Conservation (phyloP, 2,888 invertebrate species). For the Noctua comes region DNA sequence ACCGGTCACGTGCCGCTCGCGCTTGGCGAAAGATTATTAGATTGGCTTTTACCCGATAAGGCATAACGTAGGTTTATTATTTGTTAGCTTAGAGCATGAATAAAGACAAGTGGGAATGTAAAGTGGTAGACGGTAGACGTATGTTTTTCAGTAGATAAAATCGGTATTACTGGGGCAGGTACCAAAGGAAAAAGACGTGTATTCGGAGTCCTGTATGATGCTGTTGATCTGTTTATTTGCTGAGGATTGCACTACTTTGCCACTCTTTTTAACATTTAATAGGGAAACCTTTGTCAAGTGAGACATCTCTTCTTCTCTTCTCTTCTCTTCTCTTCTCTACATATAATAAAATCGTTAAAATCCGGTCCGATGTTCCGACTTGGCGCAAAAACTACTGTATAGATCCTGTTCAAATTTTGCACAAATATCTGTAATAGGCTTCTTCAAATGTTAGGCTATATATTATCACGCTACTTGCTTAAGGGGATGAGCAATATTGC, state of each 20-base stretch:
- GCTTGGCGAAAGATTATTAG: constrained; percentile 62
- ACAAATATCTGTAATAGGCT: too few species aligned
- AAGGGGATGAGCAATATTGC: too few species aligned
- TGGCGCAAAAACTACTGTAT: too few species aligned
- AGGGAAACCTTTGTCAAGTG: neutral
- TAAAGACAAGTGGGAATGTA: constrained; percentile 35
- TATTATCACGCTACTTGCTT: too few species aligned
- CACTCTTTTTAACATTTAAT: neutral
- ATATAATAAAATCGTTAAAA: too few species aligned
- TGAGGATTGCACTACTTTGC: neutral
- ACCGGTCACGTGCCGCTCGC: constrained; percentile 67
- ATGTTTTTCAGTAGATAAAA: constrained; percentile 6
- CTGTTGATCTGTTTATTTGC: neutral
- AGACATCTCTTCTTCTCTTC: too few species aligned
- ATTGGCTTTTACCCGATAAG: constrained; percentile 66
- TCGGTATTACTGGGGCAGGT: neutral
- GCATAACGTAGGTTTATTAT: constrained; percentile 47
- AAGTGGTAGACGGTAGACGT: neutral
- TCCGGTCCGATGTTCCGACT: too few species aligned
- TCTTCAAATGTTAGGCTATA: too few species aligned
- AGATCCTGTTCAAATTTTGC: too few species aligned
- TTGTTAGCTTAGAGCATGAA: constrained; percentile 43
- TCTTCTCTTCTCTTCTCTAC: too few species aligned
- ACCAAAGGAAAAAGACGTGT: neutral
- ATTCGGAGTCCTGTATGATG: neutral